Percentiles rank a stretch among this genome's conserved stretches.
Evolutionary conservation across 2,888 invertebrate species (phyloP).

Genomic region (Ornithoptera priamus): DNA sequence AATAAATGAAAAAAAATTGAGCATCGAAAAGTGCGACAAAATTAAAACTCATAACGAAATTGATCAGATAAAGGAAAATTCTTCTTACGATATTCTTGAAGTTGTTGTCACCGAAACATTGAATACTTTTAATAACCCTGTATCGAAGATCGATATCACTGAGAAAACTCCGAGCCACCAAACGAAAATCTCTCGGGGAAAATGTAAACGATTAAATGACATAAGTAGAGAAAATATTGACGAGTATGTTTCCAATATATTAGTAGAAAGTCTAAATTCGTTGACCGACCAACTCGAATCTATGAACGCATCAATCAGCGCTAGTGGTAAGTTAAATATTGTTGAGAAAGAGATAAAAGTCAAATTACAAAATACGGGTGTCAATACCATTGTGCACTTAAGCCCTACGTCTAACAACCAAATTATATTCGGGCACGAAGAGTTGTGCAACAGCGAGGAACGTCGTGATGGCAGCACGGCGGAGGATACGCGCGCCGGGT

Average conservation of each 20-base stretch:
- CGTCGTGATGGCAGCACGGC: conserved; percentile 40
- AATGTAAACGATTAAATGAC: conserved; percentile 33
- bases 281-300: conserved; percentile 70
- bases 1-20: conserved; percentile 44
- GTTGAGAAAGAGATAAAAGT: conserved; percentile 77
- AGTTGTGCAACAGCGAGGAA: conserved; percentile 54
- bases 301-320: conserved; percentile 64
- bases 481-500: conserved; percentile 40
- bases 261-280: conserved; percentile 75
- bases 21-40: conserved; percentile 45
- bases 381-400: conserved; percentile 73
- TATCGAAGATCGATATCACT: conserved; percentile 33
- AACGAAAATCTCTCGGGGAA: conserved; percentile 35
- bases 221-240: conserved; percentile 61
- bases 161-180: conserved; percentile 33
- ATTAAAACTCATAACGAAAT: not conserved
- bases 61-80: conserved; percentile 38
- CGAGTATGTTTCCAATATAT: conserved; percentile 74
- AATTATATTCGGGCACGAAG: conserved; percentile 73
- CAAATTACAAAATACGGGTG: conserved; percentile 70
- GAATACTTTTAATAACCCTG: conserved; percentile 40
- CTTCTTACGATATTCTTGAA: conserved; percentile 65
- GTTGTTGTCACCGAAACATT: conserved; percentile 70
- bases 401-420: conserved; percentile 74
- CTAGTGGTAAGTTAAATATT: conserved; percentile 63